Base-by-base conservation (phyloP, 2,113 vertebrate species). In the Seriola aureovittata region DNA sequence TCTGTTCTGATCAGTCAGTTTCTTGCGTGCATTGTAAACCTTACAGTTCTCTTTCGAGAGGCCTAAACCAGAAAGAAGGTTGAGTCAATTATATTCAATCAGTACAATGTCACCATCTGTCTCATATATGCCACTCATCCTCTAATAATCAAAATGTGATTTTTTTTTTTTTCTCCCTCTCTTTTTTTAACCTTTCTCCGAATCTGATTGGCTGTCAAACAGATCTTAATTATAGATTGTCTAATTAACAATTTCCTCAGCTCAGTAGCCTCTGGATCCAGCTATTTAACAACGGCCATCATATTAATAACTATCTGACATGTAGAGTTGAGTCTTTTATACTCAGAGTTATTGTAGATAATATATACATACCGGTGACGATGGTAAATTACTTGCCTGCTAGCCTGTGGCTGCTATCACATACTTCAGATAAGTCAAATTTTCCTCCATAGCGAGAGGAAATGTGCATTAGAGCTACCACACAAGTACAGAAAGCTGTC, bases 211-310 rank as follows among this genome's bases (percentile, higher is more conserved):
- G 88, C 88, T 85, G 83, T 55, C 78, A 60, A 54, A 58, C 79
- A 90, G 93, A 94, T 93, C 82, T 90, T 91, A 93, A 94, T 95
- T 95, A 93, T 94, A 93, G 94, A 95, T 95, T 89, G 84, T 81
- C 82, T 94, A 94, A 94, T 95, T 94, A 94, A 89, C 87, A 91
- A 85, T 89, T 93, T 91, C 85, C 85, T 90, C 73, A 62, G 76
- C 80, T 87, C 75, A 16, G 86, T 90, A 36, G 89, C 89, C 91
- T 83, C 89, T 81, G 86, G 88, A 88, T 92, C 78, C 71, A 74
- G 80, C 67, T 88, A 71, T 89, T 84, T 78, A 85, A 85, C 85
- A 44, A 74, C 71, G 38, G 69, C 63, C 54, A 17, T 72, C 34
- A n/a, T 59, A 62, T 75, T 82, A 89, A 84, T 87, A 71, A 73